These are phyloP conservation scores for Linyphia triangularis DNA, from an alignment of 2,888 invertebrate species.

Conservation along the genomic window DNA sequence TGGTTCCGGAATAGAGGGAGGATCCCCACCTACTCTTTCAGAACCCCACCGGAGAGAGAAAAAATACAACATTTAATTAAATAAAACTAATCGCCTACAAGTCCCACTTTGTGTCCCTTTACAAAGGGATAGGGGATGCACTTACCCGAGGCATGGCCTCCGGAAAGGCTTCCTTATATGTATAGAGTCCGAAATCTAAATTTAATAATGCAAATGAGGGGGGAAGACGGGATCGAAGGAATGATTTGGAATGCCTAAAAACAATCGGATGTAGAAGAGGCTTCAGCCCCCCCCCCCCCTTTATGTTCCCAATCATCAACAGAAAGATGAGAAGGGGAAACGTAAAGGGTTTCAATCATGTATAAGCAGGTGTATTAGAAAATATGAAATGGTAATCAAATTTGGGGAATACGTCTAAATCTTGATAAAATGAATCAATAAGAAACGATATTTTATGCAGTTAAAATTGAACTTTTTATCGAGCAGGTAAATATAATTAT, in stretches of 20 bases:
- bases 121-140: background rate
- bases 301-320: background rate
- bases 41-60: background rate
- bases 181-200: conserved; percentile 51
- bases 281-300: background rate
- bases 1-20: conserved; percentile 28
- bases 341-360: background rate
- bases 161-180: background rate
- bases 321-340: background rate
- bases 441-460: too few species aligned
- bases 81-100: conserved; percentile 73
- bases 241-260: conserved; percentile 57
- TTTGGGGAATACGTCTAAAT: too few species aligned
- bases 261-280: conserved; percentile 37
- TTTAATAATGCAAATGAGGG: conserved; percentile 72
- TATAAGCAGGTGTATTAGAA: background rate
- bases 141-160: background rate
- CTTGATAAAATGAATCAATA: too few species aligned
- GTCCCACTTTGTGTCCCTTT: conserved; percentile 12
- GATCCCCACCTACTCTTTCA: background rate
- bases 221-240: conserved; percentile 19
- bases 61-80: conserved; percentile 72
- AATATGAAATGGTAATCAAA: too few species aligned
- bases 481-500: too few species aligned
- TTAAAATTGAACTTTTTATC: too few species aligned